Percentiles rank a stretch among this genome's conserved stretches.
These are phyloP conservation scores for Phalacrocorax pelagicus DNA, from an alignment of 2,113 vertebrate species.

Conservation along the genomic window DNA sequence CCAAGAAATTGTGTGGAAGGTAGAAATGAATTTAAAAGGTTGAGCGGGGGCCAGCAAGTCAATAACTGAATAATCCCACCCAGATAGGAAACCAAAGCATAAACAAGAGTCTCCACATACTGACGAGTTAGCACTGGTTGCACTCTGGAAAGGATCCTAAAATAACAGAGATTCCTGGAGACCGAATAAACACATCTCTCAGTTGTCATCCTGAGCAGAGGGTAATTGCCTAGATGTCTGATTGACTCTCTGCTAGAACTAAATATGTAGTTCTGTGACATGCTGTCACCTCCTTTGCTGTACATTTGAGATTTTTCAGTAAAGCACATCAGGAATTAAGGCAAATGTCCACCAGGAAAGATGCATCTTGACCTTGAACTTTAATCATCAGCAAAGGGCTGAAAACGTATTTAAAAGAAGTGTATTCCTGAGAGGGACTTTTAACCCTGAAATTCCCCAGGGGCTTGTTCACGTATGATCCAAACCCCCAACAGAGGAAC, in stretches of 20 bases:
- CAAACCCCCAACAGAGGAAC: background rate
- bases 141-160: conserved; percentile 62
- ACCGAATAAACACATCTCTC: conserved; percentile 69
- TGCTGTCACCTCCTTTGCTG: conserved; percentile 37
- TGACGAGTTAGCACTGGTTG: conserved; percentile 63
- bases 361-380: conserved; percentile 48
- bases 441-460: background rate
- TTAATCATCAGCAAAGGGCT: background rate
- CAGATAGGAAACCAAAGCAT: conserved; percentile 66
- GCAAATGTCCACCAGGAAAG: conserved; percentile 52
- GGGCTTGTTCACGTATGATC: background rate
- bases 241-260: conserved; percentile 58
- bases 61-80: conserved; percentile 69
- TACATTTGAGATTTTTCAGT: background rate
- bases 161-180: conserved; percentile 67
- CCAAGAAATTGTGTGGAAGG: conserved; percentile 53
- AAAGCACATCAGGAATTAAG: conserved; percentile 53
- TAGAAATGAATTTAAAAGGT: conserved; percentile 64
- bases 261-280: conserved; percentile 55
- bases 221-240: conserved; percentile 65
- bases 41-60: conserved; percentile 66
- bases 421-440: conserved; percentile 23
- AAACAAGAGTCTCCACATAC: conserved; percentile 63
- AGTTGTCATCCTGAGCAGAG: conserved; percentile 61
- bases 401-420: conserved; percentile 16